Percentiles rank a stretch among this genome's conserved stretches.
Evolutionary conservation across 2,797 vertebrate genomes (phyloP).

Genomic region (Eremophila alpestris): DNA sequence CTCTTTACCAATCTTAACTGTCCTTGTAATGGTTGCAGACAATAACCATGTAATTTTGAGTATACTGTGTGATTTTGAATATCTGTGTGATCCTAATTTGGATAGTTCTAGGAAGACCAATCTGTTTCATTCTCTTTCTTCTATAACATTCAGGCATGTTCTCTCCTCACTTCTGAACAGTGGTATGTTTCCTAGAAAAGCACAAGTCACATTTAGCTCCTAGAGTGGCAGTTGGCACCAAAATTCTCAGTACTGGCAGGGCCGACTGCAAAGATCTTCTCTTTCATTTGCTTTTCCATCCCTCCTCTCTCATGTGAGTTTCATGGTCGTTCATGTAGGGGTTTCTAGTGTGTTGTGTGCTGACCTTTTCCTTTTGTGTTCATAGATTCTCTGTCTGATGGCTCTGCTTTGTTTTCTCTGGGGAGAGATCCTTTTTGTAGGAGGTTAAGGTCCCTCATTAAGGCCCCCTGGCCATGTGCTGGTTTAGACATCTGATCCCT

Average conservation of each 20-base stretch:
- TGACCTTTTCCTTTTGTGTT: not conserved
- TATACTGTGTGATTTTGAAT: too few relatives aligned
- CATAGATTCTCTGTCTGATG: not conserved
- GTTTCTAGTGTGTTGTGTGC: not conserved
- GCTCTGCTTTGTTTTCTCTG: not conserved
- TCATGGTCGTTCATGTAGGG: fast-evolving
- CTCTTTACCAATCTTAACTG: not conserved
- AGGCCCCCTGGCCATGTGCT: not conserved
- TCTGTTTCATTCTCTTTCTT: not conserved
- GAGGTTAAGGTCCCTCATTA: not conserved
- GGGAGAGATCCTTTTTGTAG: not conserved
- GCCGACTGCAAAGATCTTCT: not conserved
- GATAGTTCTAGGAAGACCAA: not conserved
- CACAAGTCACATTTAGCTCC: not conserved
- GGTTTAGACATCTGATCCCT: not conserved
- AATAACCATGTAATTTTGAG: not conserved
- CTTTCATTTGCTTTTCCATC: not conserved
- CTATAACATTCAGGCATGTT: not conserved
- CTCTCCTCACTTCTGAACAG: not conserved
- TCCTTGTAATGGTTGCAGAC: not conserved
- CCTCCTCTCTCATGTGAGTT: not conserved
- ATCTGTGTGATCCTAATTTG: not conserved
- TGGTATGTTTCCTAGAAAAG: not conserved
- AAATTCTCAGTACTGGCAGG: not conserved
- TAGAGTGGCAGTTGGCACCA: not conserved